Evolutionary conservation across 2,888 invertebrate genomes (phyloP).

Genomic region (Thereva unica): DNA sequence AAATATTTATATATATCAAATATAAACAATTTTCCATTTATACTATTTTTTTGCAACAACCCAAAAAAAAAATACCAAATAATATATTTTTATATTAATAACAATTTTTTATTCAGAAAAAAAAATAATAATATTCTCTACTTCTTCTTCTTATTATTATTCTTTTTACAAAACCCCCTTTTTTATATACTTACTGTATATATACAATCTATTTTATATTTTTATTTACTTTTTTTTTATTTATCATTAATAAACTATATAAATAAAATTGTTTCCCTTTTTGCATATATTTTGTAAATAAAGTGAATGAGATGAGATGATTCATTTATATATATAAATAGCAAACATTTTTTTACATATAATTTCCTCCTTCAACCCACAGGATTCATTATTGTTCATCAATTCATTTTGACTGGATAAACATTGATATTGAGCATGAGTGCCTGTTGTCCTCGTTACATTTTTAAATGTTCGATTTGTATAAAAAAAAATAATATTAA

Average conservation of each 20-base stretch:
- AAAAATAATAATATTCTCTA: too few species aligned
- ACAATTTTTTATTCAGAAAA: too few species aligned
- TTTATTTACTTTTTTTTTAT: slow-evolving; percentile 12
- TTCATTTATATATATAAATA: too few species aligned
- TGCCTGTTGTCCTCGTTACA: slow-evolving; percentile 18
- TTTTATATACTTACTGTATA: slow-evolving; percentile 5
- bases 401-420: slow-evolving; percentile 33
- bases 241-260: slow-evolving; percentile 8
- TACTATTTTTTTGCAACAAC: slow-evolving; percentile 6
- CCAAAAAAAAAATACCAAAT: slow-evolving; percentile 2
- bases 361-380: background rate
- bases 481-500: too few species aligned
- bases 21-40: slow-evolving; percentile 13
- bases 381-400: slow-evolving; percentile 32
- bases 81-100: too few species aligned
- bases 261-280: slow-evolving; percentile 22
- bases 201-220: slow-evolving; percentile 11
- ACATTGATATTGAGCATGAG: slow-evolving; percentile 21
- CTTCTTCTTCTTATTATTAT: too few species aligned
- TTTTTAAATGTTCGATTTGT: slow-evolving; percentile 26
- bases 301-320: background rate
- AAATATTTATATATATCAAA: too few species aligned
- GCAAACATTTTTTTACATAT: too few species aligned
- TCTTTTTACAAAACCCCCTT: too few species aligned
- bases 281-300: slow-evolving; percentile 24